Evolutionary conservation across 2,888 invertebrate genomes (phyloP), one percentile per base, ranked within the genome.

Genomic region (Drosophila quinaria): DNA sequence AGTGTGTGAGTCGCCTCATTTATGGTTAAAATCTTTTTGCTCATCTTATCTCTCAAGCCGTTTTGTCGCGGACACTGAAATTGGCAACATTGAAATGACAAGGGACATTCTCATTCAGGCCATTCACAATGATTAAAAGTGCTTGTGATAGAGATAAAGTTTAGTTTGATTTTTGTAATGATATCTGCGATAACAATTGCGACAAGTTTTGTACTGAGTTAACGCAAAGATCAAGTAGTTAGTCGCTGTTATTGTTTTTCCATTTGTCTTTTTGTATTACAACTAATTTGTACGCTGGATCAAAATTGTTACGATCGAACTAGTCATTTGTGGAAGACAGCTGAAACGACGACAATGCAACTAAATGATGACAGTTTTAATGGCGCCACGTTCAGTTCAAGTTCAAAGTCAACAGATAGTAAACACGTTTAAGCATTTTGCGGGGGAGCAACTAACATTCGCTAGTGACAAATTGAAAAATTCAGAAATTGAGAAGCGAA

Each of bases 381-480:
- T 42, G 35, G 50, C 55, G 47, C 6, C 46, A 39, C 46, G 50
- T 55, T 80, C 63, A 81, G 50, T 55, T 80, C 63, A 81, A 81
- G 78, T 78, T 81, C 74, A 85, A 72, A 74, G 82, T 54, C 81
- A 81, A 52, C 22, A 44, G 13, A 37, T 35, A 29, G 44, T 37
- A 41, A 55, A 55, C 61, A 55, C 46, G 50, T 59, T 59, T 25
- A 52, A 25, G 33, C 22, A n/a, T 47, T 33, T 22, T 46, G 37
- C 19, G 52, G 52, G 22, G 39, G 29, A 8, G 19, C 17, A 44
- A 19, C 44, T 42, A 19, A 11, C 42, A 31, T 17, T 49, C 11
- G 49, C 31, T 15, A 29, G 25, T 47, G 50, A 49, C 29, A 41
- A 33, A 49, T 49, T 59, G 49, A 41, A 11, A 42, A 58, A 58